Conservation (phyloP, 2,888 invertebrate species). For the Orgyia antiqua region DNA sequence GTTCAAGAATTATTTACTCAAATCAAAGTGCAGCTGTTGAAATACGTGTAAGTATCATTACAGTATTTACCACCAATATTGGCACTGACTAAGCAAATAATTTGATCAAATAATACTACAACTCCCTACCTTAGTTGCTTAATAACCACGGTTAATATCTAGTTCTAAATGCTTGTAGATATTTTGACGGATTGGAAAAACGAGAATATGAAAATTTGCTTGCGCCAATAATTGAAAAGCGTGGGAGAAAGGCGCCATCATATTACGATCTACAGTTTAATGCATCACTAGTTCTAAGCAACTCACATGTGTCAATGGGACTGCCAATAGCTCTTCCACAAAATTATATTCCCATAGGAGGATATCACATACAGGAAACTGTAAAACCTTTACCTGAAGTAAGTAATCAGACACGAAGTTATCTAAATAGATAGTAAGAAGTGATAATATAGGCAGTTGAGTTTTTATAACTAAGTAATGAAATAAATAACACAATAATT, state of each 20-base stretch:
- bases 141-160: too few relatives aligned
- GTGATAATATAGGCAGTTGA: too few relatives aligned
- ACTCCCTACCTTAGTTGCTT: too few relatives aligned
- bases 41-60: constrained; percentile 9
- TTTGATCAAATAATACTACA: too few relatives aligned
- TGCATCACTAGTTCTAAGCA: not conserved
- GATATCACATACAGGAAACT: not conserved
- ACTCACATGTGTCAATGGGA: constrained; percentile 19
- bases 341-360: constrained; percentile 37
- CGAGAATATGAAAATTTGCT: not conserved
- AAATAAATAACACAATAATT: too few relatives aligned
- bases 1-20: constrained; percentile 11
- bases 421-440: too few relatives aligned
- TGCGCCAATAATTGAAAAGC: not conserved
- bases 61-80: too few relatives aligned
- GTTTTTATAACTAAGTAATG: too few relatives aligned
- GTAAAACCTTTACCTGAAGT: not conserved
- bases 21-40: constrained; percentile 3
- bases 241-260: not conserved
- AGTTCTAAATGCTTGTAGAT: not conserved
- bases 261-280: not conserved
- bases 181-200: not conserved
- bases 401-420: not conserved
- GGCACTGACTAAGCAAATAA: too few relatives aligned
- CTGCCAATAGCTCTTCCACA: constrained; percentile 32